Conservation (phyloP, 1,140 invertebrate species). For the Octopus sinensis region DNA sequence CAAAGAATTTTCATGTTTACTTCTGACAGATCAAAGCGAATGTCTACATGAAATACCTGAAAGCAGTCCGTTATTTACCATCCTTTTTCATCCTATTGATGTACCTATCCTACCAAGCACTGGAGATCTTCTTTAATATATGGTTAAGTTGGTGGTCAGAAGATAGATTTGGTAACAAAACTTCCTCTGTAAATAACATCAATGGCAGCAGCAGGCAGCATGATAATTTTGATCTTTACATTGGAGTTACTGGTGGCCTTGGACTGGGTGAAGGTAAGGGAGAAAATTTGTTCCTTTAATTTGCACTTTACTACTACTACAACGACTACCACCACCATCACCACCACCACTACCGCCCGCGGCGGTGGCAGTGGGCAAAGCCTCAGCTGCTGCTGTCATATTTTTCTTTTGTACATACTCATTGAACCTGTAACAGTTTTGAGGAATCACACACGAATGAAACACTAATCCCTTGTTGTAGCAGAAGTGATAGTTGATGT, state of each 20-base stretch:
- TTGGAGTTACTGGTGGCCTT: conserved; percentile 47
- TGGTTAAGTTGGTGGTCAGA: conserved; percentile 53
- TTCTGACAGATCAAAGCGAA: conserved; percentile 71
- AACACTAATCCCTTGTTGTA: too few species aligned
- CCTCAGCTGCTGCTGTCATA: conserved; percentile 16
- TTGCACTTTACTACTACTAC: neutral
- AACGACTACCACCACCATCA: neutral
- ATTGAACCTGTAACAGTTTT: neutral
- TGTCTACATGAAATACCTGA: conserved; percentile 85
- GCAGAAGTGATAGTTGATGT: too few species aligned
- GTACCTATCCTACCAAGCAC: conserved; percentile 35
- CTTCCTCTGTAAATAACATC: conserved; percentile 30
- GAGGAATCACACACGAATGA: neutral
- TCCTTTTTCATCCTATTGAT: conserved; percentile 65
- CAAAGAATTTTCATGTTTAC: neutral
- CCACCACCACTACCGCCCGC: neutral
- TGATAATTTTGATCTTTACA: conserved; percentile 30
- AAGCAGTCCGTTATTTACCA: conserved; percentile 75
- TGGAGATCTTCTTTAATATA: conserved; percentile 34
- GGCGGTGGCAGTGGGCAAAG: neutral
- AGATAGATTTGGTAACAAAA: conserved; percentile 32
- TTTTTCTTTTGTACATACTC: neutral
- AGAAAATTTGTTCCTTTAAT: conserved; percentile 6
- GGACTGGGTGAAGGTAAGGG: conserved; percentile 52
- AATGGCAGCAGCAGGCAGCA: conserved; percentile 32